Evolutionary conservation across 2,113 vertebrate genomes (phyloP).

Genomic region (Dipodomys stephensi): DNA sequence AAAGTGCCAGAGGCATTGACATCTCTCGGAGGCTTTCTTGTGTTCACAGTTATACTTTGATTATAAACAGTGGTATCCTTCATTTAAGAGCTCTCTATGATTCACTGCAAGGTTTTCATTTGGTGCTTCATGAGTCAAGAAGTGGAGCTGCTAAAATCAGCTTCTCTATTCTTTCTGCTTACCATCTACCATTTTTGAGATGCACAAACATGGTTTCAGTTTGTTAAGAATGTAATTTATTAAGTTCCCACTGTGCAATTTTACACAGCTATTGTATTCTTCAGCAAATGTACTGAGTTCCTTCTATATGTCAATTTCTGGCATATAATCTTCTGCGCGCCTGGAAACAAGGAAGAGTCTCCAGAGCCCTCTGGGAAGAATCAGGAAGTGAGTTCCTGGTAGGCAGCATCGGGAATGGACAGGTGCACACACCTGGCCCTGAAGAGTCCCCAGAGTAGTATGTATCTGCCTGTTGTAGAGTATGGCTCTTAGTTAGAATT

Average conservation of each 20-base stretch:
- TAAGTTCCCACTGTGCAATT: slow-evolving; percentile 72
- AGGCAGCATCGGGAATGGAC: background rate
- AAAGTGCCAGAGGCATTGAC: background rate
- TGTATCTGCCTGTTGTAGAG: background rate
- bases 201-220: slow-evolving; percentile 72
- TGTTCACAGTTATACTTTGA: slow-evolving; percentile 12
- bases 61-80: background rate
- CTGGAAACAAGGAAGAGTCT: background rate
- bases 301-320: background rate
- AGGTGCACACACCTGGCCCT: background rate
- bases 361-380: background rate
- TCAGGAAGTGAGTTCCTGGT: background rate
- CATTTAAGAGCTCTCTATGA: background rate
- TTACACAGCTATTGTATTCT: slow-evolving; percentile 60
- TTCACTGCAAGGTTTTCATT: background rate
- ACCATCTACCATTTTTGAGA: slow-evolving; percentile 63
- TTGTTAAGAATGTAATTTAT: slow-evolving; percentile 63
- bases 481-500: background rate
- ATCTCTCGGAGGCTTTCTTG: background rate
- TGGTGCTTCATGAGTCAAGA: background rate
- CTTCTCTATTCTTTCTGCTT: fast-evolving
- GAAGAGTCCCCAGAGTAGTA: background rate
- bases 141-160: background rate
- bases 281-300: background rate
- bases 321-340: too few relatives aligned